These are phyloP conservation scores for Apostichopus californicus DNA, from an alignment of 35 echinoderm and acorn worm species.

Conservation along the genomic window DNA sequence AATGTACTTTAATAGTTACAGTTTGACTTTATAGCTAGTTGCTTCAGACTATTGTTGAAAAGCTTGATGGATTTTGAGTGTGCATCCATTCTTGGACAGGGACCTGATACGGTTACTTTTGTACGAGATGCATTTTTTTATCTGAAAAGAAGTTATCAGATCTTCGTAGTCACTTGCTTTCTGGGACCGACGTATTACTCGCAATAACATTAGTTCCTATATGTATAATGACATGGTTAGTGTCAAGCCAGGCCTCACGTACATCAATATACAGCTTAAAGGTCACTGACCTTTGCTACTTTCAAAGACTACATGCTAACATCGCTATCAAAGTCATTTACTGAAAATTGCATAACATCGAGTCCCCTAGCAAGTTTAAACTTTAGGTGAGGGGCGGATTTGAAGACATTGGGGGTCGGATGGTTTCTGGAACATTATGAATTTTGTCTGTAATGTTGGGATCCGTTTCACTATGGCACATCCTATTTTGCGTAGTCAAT, in stretches of 20 bases:
- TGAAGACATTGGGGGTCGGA: not conserved
- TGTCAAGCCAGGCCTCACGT: not conserved
- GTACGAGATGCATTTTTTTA: too few relatives aligned
- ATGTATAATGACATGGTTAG: conserved; percentile 17
- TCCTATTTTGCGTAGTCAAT: not conserved
- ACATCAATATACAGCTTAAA: not conserved
- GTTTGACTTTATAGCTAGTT: not conserved
- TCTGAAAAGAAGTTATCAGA: not conserved
- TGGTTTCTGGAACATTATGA: not conserved
- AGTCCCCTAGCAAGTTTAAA: conserved; percentile 28
- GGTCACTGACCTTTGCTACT: not conserved
- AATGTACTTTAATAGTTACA: not conserved
- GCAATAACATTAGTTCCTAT: not conserved
- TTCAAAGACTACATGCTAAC: not conserved
- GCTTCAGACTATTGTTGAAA: conserved; percentile 15
- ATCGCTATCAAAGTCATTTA: conserved; percentile 5
- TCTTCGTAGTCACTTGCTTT: not conserved
- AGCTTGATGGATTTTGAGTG: not conserved
- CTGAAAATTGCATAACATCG: conserved; percentile 3
- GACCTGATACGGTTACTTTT: too few relatives aligned
- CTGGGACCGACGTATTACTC: not conserved
- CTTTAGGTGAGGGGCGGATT: too few relatives aligned
- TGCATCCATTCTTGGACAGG: not conserved
- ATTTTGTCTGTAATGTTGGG: not conserved
- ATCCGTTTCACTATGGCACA: not conserved